Conservation (phyloP, 2,113 vertebrate genomes). For the Triplophysa siluroides region DNA sequence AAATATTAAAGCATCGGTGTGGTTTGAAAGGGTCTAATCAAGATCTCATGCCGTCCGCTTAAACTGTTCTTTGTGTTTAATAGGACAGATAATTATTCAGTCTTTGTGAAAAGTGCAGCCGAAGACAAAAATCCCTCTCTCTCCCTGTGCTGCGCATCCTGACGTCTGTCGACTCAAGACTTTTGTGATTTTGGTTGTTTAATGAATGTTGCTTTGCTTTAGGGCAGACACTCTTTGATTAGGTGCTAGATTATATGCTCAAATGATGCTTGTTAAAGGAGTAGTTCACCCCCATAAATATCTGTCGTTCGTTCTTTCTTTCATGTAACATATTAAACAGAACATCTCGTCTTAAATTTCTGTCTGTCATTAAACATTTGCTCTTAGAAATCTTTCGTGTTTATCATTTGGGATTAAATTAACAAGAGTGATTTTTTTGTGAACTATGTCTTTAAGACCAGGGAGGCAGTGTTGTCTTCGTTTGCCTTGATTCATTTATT, state of each 20-base stretch:
- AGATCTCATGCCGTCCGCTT: background rate
- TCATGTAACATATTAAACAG: background rate
- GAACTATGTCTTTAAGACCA: background rate
- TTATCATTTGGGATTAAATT: too few relatives aligned
- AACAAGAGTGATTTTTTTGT: background rate
- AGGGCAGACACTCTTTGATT: constrained; percentile 35
- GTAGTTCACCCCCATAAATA: background rate
- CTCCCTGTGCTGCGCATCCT: background rate
- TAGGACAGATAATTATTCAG: constrained; percentile 10
- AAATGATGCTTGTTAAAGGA: background rate
- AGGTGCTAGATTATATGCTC: constrained; percentile 14
- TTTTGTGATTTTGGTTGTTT: constrained; percentile 31
- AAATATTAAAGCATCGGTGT: background rate
- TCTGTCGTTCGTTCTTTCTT: too few relatives aligned
- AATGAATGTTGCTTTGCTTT: constrained; percentile 34
- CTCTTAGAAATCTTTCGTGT: too few relatives aligned
- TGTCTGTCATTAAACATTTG: too few relatives aligned
- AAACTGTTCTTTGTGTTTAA: constrained; percentile 1
- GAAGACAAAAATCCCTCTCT: background rate
- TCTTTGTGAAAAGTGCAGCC: constrained; percentile 4
- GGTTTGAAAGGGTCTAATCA: constrained; percentile 27
- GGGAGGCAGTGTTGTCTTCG: background rate
- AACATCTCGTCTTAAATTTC: background rate
- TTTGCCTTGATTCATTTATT: background rate
- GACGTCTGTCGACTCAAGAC: constrained; percentile 10